Evolutionary conservation across 2,888 invertebrate species (phyloP), one percentile per base, ranked within the genome.

Genomic region (Caenorhabditis uteleia): DNA sequence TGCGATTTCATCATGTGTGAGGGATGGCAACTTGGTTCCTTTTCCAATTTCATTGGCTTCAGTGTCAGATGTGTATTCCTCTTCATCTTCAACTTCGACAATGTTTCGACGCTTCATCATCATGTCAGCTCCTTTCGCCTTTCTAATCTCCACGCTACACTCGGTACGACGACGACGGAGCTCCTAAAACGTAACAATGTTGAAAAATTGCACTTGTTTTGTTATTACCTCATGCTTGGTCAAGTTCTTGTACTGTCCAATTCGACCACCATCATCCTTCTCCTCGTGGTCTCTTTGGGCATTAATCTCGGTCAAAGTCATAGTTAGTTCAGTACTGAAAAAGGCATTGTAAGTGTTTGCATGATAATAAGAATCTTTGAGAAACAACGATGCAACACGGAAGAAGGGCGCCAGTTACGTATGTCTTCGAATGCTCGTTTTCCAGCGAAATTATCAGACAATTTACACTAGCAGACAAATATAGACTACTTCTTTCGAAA

Each of bases 51-150:
- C 50, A 29, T 23, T 56, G 10, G 51, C 50, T n/a, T n/a, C 51
- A 12, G 46, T 49, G 10, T 55, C 50, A 14, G 46, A 36, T 20
- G 45, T 40, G 31, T 44, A 21, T 2, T 47, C 60, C 18, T 60
- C 70, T 23, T 69, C 69, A 8, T 70, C 55, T n/a, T 47, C 60
- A 21, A 72, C 71, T 14, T 68, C 62, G 16, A 46, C 56, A 40
- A 79, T 53, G 53, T 79, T 75, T 14, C 77, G 64, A 23, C 79
- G 68, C 85, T 98, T 98, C 51, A 91, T 88, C 34, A 97, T 86
- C 83, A 94, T 93, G 77, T 95, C 94, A 84, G 95, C 94, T 75
- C 95, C 91, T 55, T 91, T 91, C 18, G 91, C 90, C 86, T 95
- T 95, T 16, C 97, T 88, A 29, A 98, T 87, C 74, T 95, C 92